These are phyloP conservation scores for Neodon shergylaensis DNA, from an alignment of 2,113 vertebrate genomes.

Conservation along the genomic window DNA sequence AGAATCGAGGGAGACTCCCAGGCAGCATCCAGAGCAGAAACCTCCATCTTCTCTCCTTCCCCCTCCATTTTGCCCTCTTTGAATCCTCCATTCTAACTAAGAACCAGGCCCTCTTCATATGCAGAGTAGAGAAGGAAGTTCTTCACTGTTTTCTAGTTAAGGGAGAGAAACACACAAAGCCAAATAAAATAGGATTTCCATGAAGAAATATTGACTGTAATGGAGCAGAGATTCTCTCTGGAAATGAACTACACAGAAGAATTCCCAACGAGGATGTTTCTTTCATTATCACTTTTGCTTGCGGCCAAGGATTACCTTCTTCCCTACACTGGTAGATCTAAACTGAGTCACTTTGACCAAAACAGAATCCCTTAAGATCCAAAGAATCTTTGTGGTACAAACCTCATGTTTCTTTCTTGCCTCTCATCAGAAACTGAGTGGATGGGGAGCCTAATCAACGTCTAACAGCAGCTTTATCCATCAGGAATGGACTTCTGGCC, in stretches of 20 bases:
- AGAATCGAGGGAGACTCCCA: background rate
- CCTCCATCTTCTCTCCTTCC: background rate
- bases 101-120: background rate
- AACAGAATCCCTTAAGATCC: background rate
- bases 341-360: constrained; percentile 33
- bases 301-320: background rate
- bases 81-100: background rate
- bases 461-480: constrained; percentile 21
- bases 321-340: background rate
- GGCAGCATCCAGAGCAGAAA: background rate
- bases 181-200: background rate
- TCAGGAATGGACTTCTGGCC: background rate
- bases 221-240: background rate
- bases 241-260: background rate
- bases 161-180: constrained; percentile 5
- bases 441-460: constrained; percentile 65
- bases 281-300: background rate
- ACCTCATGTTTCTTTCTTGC: background rate
- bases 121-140: background rate
- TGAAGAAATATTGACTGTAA: constrained; percentile 8
- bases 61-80: background rate
- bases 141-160: background rate
- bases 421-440: constrained; percentile 57
- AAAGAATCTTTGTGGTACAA: background rate
- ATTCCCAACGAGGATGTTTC: background rate